Percentiles rank a stretch among this genome's conserved stretches.
Evolutionary conservation across 2,888 invertebrate species (phyloP).

Genomic region (Noctua pronuba): DNA sequence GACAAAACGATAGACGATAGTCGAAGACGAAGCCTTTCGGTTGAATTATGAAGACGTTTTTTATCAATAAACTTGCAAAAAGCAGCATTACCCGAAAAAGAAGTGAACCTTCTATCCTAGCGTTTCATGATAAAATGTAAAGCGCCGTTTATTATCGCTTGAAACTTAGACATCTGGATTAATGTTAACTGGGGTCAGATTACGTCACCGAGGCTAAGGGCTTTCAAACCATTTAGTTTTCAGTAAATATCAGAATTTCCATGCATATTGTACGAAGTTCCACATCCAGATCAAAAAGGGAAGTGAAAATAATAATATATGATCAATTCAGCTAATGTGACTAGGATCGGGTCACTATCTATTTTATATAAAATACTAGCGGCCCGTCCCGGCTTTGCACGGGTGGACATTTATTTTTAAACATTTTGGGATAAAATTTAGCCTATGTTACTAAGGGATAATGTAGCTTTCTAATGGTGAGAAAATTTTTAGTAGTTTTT

Average conservation of each 20-base stretch:
- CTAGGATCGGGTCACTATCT: not conserved
- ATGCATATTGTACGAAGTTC: not conserved
- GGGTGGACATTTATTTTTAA: too few species aligned
- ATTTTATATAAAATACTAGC: too few species aligned
- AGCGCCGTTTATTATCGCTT: constrained; percentile 56
- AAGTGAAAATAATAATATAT: not conserved
- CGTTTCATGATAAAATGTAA: constrained; percentile 11
- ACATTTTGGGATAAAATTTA: too few species aligned
- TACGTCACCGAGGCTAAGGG: constrained; percentile 53
- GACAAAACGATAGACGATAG: too few species aligned
- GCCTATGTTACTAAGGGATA: too few species aligned
- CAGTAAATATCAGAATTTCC: not conserved
- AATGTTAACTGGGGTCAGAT: constrained; percentile 60
- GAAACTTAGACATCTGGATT: constrained; percentile 57
- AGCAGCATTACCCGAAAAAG: not conserved
- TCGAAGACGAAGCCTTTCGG: not conserved
- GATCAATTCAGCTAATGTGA: not conserved
- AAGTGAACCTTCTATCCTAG: constrained; percentile 43
- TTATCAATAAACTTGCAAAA: not conserved
- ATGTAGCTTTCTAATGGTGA: too few species aligned
- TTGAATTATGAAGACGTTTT: not conserved
- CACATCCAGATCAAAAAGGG: not conserved
- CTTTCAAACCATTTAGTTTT: constrained; percentile 44
- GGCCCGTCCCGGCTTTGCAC: too few species aligned
- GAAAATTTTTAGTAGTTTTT: too few species aligned